These are phyloP conservation scores for Nematopogon swammerdamellus DNA, from an alignment of 2,888 invertebrate species.

Conservation along the genomic window DNA sequence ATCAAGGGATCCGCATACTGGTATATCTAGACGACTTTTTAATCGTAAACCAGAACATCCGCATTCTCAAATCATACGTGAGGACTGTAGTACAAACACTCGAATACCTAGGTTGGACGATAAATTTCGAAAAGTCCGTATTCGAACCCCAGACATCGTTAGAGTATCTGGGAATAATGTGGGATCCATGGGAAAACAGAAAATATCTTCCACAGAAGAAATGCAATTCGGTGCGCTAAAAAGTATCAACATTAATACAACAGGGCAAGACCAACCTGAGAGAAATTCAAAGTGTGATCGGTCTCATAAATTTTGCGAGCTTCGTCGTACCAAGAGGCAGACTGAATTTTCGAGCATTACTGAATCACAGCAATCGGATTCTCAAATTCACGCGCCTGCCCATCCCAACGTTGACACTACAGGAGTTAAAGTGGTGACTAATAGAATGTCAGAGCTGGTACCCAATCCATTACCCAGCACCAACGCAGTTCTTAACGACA, in stretches of 20 bases:
- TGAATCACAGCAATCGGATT: no score
- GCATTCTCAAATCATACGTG: background rate
- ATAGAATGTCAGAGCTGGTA: no score
- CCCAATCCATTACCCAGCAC: no score
- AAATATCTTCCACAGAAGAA: background rate
- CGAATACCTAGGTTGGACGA: background rate
- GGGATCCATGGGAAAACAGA: background rate
- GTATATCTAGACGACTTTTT: conserved; percentile 17
- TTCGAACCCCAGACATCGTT: background rate
- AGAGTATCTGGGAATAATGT: background rate
- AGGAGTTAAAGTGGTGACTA: background rate
- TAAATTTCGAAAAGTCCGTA: background rate
- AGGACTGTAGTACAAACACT: background rate
- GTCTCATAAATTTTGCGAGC: no score
- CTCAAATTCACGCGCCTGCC: no score
- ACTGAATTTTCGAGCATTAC: no score
- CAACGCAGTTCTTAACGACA: no score
- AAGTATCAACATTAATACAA: no score
- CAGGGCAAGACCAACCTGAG: no score
- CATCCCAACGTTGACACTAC: background rate
- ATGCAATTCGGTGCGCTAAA: no score
- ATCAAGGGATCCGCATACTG: conserved; percentile 12
- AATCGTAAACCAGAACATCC: conserved; percentile 6
- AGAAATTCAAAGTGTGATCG: no score
- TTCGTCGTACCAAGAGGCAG: no score